Base-by-base conservation (phyloP, 2,113 vertebrate genomes). In the Hystrix brachyura region DNA sequence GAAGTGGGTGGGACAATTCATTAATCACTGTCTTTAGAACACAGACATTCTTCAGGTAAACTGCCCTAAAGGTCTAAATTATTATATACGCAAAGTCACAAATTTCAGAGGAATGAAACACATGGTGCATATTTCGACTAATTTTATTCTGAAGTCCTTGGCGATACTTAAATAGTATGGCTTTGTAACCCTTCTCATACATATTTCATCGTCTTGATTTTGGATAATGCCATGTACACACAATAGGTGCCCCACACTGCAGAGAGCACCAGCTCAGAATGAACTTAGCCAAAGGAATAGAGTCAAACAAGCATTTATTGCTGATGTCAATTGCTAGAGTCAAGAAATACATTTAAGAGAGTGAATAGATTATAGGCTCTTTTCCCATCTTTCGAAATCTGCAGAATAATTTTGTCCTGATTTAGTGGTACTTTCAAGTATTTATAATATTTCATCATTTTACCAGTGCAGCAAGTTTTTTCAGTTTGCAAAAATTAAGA, bases 111-210 rank as follows among this genome's bases (percentile, higher is more conserved):
- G n/a, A 71, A 43, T 29, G 21, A 81, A 87, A 32, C 29, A 53
- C 23, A 19, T 17, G 48, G 78, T 78, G 18, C 11, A 15, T 46
- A 78, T 25, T 84, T 83, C 84, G 34, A 92, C 13, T 19, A 71
- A 11, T 72, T 94, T 95, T 87, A 87, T 96, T 88, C 65, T 57
- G 72, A 90, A 74, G 23, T 72, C 23, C 14, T 79, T 90, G 23
- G 14, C 34, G 88, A 71, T 13, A 27, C 32, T 87, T 80, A 87
- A 87, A 90, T 65, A 14, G 23, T 46, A 60, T 71, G 57, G 83
- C 17, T 78, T 32, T 90, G 46, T 23, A 8, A 8, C 43, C 5
- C 12, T 94, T 92, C 59, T 90, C 69, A 87, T 79, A 83, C 32
- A 81, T 23, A 60, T 55, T 65, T 69, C 46, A 38, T 87, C 11